phyloP scores from a whole-genome alignment of 35 echinoderm and acorn worm species.

The Apostichopus japonicus region DNA sequence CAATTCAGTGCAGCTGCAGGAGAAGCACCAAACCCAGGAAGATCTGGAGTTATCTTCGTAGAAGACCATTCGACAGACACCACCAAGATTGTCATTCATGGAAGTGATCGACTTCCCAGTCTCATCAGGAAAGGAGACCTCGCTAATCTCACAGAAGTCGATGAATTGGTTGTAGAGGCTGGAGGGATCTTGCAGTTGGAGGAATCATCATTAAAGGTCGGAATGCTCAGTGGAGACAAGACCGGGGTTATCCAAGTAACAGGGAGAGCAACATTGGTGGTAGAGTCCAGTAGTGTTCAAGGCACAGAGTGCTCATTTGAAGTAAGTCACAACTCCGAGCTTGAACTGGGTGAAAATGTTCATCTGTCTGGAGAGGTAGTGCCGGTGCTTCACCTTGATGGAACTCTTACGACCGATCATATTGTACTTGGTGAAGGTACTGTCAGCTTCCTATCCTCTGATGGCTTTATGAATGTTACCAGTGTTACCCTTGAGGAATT shows the following conservation, averaged over 20 bases:
- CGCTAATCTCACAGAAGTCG: neutral
- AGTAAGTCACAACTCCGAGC: slow-evolving; percentile 26
- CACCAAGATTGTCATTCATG: slow-evolving; percentile 54
- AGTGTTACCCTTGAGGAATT: neutral
- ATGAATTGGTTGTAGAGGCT: slow-evolving; percentile 63
- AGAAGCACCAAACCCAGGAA: slow-evolving; percentile 51
- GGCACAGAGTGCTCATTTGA: slow-evolving; percentile 74
- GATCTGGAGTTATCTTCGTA: slow-evolving; percentile 68
- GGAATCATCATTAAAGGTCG: neutral
- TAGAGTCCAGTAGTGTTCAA: slow-evolving; percentile 12
- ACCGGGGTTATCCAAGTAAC: slow-evolving; percentile 47
- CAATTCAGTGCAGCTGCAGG: slow-evolving; percentile 61
- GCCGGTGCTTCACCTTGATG: slow-evolving; percentile 42
- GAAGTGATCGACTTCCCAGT: slow-evolving; percentile 49
- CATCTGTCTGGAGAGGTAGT: slow-evolving; percentile 44
- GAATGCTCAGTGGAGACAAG: slow-evolving; percentile 60
- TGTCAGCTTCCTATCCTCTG: neutral
- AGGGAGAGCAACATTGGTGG: slow-evolving; percentile 5
- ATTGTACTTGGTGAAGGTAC: slow-evolving; percentile 39
- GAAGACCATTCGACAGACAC: neutral
- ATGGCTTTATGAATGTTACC: slow-evolving; percentile 28
- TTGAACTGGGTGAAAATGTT: neutral
- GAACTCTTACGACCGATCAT: slow-evolving; percentile 39
- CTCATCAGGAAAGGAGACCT: slow-evolving; percentile 36
- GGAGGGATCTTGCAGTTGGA: slow-evolving; percentile 32